A percentile compares a stretch with the other conserved stretches of the same genome.
These are phyloP conservation scores for Bambusicola thoracicus DNA, from an alignment of 2,113 vertebrate genomes.

Conservation along the genomic window DNA sequence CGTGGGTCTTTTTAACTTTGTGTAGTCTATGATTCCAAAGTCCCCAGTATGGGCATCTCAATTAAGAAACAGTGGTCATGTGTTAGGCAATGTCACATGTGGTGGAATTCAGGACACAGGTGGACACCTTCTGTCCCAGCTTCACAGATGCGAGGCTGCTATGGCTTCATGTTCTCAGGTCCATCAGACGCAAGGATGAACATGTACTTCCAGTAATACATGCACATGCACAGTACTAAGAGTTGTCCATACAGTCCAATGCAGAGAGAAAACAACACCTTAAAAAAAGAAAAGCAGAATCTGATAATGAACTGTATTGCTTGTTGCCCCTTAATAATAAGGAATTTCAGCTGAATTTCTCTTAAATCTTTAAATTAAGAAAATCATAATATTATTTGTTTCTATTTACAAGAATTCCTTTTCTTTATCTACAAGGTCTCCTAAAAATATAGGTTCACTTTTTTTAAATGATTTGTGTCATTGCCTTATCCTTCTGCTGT, in stretches of 20 bases:
- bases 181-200: neutral
- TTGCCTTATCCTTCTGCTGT: neutral
- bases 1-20: neutral
- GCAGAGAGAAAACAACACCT: neutral
- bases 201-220: fast-evolving
- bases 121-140: too few species aligned
- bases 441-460: neutral
- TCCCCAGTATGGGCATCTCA: neutral
- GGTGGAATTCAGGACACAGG: neutral
- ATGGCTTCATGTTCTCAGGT: too few species aligned
- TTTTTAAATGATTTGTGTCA: neutral
- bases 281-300: neutral
- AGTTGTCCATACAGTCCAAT: neutral
- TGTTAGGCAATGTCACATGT: neutral
- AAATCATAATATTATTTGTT: neutral
- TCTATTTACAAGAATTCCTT: neutral
- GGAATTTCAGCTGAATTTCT: neutral
- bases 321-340: neutral
- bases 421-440: neutral
- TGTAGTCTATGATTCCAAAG: neutral
- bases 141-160: neutral
- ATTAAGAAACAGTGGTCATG: neutral
- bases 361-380: neutral
- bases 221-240: neutral
- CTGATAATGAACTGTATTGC: neutral